Evolutionary conservation across 2,888 invertebrate species (phyloP).

Genomic region (Callyntrura guangdongensis): DNA sequence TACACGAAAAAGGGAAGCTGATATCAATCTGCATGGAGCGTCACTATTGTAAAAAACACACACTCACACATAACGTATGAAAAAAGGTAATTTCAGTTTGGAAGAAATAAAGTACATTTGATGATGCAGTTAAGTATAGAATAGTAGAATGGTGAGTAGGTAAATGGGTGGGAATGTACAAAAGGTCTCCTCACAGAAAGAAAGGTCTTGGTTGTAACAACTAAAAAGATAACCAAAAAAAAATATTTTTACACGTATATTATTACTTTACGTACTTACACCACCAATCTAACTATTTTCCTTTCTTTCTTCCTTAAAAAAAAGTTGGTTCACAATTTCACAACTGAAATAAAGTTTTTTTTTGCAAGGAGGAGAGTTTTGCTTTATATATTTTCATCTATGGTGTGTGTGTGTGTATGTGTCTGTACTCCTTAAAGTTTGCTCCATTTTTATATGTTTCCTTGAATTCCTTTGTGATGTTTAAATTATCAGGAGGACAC

Average conservation of each 20-base stretch:
- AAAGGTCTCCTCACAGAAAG: conserved; percentile 26
- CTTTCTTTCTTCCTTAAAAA: conserved; percentile 22
- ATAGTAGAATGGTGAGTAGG: too few relatives aligned
- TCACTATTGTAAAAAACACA: conserved; percentile 20
- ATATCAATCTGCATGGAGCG: conserved; percentile 69
- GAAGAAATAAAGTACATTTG: conserved; percentile 30
- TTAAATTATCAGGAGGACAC: conserved; percentile 69
- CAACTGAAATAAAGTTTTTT: conserved; percentile 53
- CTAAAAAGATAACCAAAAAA: conserved; percentile 27
- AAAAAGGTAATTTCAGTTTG: conserved; percentile 58
- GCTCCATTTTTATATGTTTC: conserved; percentile 29
- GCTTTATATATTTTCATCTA: conserved; percentile 34
- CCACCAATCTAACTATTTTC: conserved; percentile 38
- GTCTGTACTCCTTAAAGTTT: conserved; percentile 15
- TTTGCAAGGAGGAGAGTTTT: background rate
- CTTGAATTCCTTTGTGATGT: conserved; percentile 67
- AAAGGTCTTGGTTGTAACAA: background rate
- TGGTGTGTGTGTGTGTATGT: too few relatives aligned
- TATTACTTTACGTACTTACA: conserved; percentile 9
- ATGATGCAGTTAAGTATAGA: conserved; percentile 18
- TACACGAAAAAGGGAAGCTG: conserved; percentile 52
- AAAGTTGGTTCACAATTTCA: conserved; percentile 51
- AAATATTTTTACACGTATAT: conserved; percentile 17
- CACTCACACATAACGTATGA: background rate
- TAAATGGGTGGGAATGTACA: conserved; percentile 7